phyloP scores from a whole-genome alignment of 1,140 invertebrate species.

The Colletes latitarsis region DNA sequence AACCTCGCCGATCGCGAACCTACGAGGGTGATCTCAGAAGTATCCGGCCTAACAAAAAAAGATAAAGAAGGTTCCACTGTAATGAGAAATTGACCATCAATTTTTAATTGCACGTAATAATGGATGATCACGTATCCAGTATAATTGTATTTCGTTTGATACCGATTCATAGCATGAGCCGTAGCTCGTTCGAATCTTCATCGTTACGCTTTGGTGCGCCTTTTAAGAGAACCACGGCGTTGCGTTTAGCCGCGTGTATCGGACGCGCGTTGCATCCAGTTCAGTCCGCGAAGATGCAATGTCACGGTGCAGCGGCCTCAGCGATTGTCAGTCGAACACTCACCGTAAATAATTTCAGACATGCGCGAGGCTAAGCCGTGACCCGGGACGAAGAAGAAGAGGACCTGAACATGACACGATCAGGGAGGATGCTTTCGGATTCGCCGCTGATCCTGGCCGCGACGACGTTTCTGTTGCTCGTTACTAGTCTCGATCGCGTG shows the following conservation, averaged over 20 bases:
- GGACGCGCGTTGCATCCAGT: constrained; percentile 14
- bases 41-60: too few relatives aligned
- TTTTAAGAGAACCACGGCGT: neutral
- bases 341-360: constrained; percentile 62
- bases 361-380: constrained; percentile 47
- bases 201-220: too few relatives aligned
- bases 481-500: constrained; percentile 1
- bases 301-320: constrained; percentile 32
- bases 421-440: constrained; percentile 8
- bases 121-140: too few relatives aligned
- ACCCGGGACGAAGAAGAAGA: constrained; percentile 34
- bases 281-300: constrained; percentile 37
- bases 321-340: constrained; percentile 22
- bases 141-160: too few relatives aligned
- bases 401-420: constrained; percentile 40
- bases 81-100: too few relatives aligned
- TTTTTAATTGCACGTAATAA: too few relatives aligned
- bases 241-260: constrained; percentile 9
- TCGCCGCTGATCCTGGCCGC: neutral
- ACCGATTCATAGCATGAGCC: neutral
- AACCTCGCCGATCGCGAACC: neutral
- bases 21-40: too few relatives aligned
- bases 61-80: too few relatives aligned
- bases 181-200: neutral
- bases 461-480: constrained; percentile 10